Evolutionary conservation across 2,113 vertebrate genomes (phyloP), one percentile per base, ranked within the genome.

Genomic region (Romanogobio albipinnatus): DNA sequence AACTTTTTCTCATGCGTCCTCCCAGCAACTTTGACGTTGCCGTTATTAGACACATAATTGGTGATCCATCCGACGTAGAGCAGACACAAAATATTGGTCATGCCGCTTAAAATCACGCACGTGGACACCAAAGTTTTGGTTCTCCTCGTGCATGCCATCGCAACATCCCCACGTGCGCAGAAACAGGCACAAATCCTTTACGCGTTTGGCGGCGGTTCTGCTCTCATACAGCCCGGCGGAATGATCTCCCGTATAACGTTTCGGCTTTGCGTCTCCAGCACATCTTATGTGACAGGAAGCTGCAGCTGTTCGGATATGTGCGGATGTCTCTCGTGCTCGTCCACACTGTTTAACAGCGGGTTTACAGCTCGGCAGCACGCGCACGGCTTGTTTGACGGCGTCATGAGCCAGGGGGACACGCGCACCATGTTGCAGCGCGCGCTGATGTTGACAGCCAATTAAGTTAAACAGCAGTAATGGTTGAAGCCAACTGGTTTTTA

Each of bases 101-200:
- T 97, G 89, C 97, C 98, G 91, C 98, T 99, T 92, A 99, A 92
- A 93, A 99, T 99, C 93, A 99, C 98, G 94, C 98, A 99, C 92
- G 97, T 98, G 92, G 97, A 99, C 93, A 99, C 97, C 93, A 99
- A 97, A 96, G 98, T 98, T 97, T 99, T 99, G 94, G 97, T 97
- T 95, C 97, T 98, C 95, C 98, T 97, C 92, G 96, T 96, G 95
- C 97, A 99, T 94, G 96, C 96, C 98, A 99, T 99, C 88, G 95
- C 97, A 93, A 94, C 93, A 94, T 96, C 93, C 94, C 97, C 71
- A 81, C 53, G 64, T 75, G 51, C 24, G 64, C 9, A 82, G 10
- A 82, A 82, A 71, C 49, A 17, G 64, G 19, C 11, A 53, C 62
- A 71, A 71, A 70, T 82, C 66, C 66, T 39, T 11, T 68, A 68